Evolutionary conservation across 2,113 vertebrate genomes (phyloP), one percentile per base, ranked within the genome.

Genomic region (Notothenia rossii): DNA sequence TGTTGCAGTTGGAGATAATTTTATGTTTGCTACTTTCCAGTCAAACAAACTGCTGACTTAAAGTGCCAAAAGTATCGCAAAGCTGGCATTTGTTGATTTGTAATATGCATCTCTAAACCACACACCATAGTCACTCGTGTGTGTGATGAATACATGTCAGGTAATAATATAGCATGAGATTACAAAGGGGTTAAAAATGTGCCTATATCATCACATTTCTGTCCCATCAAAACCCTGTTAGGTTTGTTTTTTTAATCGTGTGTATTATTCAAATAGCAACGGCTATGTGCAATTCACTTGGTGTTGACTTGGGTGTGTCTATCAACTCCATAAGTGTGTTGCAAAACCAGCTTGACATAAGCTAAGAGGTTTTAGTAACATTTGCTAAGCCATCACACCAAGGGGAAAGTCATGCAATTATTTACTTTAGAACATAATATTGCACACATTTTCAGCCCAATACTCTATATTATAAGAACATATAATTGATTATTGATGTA

Each of bases 401-500:
- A 72, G 10, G 7, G 7, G 4, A 20, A 33, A 13, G 14, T n/a
- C 2, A 69, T 6, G 7, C 10, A 40, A 10, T 49, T 36, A 40
- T 58, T 40, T 50, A 20, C 2, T 60, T 59, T 13, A 13, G 48
- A 10, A 20, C 22, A 8, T 43, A 17, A 22, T 18, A 73, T 29
- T 40, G 12, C 13, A 15, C 25, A 59, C 20, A 10, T 33, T 53
- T 45, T 54, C 36, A 20, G 15, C 17, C 29, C 5, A 66, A 12
- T 22, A 36, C 9, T 33, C 12, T 25, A 48, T 51, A 11, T 45
- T 15, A 12, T 17, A 12, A 25, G 53, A 10, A 48, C 50, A 58
- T 12, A 50, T 20, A 0, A 55, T 63, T 60, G 12, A 56, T 69
- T 72, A 72, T 72, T 49, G 17, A 67, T 71, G 53, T 18, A 40